Evolutionary conservation across 1,140 invertebrate species (phyloP), one percentile per base, ranked within the genome.

Genomic region (Danaus melanippus): DNA sequence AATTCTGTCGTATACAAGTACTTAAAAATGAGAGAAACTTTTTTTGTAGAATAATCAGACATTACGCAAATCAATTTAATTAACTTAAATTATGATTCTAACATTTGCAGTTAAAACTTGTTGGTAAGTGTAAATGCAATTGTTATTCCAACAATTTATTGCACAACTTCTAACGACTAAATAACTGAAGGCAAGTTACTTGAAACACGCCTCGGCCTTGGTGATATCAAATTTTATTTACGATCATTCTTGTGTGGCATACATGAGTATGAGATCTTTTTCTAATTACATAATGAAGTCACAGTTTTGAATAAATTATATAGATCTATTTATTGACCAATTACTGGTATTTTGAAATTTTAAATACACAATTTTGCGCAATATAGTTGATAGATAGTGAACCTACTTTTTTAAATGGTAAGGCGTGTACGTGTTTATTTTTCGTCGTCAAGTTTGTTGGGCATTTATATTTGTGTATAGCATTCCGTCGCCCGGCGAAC

Each of bases 401-500:
- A 32, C 21, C 21, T 32, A 32, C 21, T 32, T 32, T 32, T 32
- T 8, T 32, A 32, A 32, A 32, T 32, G 21, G 21, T 32, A 32
- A 32, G 21, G 21, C 21, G 21, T 32, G 21, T 32, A 32, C 21
- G 6, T 32, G 6, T 32, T 32, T 32, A 32, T 32, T 32, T 32
- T 32, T 32, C 21, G 21, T 7, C 21, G 21, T 32, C 21, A 32
- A 3, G 21, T 32, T 32, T 32, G 21, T 32, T 32, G 21, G 21
- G 21, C 21, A 32, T 40, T 42, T 54, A 56, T 46, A 46, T 53
- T 61, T 60, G 48, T 62, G 47, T 48, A 44, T 61, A 60, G 51
- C 46, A 67, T 69, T 69, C 58, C 58, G 60, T 66, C 53, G 61
- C 49, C 62, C 42, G 11, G 45, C 58, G 58, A 57, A 12, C 46